Evolutionary conservation across 2,888 invertebrate genomes (phyloP), one percentile per base, ranked within the genome.

Genomic region (Lumbricus terrestris): DNA sequence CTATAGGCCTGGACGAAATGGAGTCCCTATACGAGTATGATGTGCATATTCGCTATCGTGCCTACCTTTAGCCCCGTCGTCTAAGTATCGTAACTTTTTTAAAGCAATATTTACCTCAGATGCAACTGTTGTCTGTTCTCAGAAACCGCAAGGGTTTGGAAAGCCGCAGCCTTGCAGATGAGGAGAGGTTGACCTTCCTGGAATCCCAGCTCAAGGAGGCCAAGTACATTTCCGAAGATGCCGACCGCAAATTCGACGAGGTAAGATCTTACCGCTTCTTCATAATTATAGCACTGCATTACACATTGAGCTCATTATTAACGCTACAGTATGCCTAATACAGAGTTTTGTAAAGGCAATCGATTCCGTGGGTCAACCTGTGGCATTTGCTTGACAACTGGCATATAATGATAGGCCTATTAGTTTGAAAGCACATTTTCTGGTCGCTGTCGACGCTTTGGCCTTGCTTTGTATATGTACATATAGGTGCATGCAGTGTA

Each of bases 151-250:
- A 99, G 97, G 97, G 98, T 96, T 97, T 99, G 96, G 99, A 99
- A 96, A 98, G 98, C 96, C 97, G 98, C 96, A 97, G 98, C 95
- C 97, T 98, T 97, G 97, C 98, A 95, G 98, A 99, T 97, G 99
- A 99, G 96, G 99, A 99, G 96, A 98, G 98, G 95, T 98, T 99
- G 98, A 98, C 98, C 96, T 97, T 98, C 96, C 97, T 99, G 95
- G 98, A 99, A 96, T 98, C 97, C 96, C 99, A 99, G 96, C 97
- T 99, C 96, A 99, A 99, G 96, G 99, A 99, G 96, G 98, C 99
- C 96, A 97, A 98, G 95, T 98, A 98, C 97, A 97, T 99, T 95
- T 98, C 99, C 96, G 99, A 99, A 96, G 99, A 99, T 96, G 99
- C 99, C 95, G 94, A 95, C 94, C 94, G 95, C 93, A 94, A 95